A percentile compares a stretch with the other conserved stretches of the same genome.
These are phyloP conservation scores for Syrmaticus mikado DNA, from an alignment of 2,113 vertebrate species.

Conservation along the genomic window DNA sequence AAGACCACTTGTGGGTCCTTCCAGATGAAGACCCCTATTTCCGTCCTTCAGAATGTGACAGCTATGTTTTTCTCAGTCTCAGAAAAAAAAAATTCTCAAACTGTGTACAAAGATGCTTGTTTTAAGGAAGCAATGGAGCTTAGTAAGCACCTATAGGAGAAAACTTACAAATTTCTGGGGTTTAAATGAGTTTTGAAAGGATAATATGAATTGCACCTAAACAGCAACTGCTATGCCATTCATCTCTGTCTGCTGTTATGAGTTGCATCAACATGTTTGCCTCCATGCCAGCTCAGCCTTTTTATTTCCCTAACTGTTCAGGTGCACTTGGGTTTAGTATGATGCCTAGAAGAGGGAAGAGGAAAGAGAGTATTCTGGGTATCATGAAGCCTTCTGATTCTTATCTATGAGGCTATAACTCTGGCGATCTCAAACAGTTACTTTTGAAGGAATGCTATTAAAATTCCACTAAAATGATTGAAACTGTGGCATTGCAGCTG, in stretches of 20 bases:
- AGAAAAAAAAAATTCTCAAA: not conserved
- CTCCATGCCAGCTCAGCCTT: not conserved
- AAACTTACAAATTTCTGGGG: not conserved
- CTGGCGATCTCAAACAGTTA: not conserved
- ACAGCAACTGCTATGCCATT: not conserved
- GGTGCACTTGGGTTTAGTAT: not conserved
- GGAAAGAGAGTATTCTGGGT: constrained; percentile 14
- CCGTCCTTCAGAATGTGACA: not conserved
- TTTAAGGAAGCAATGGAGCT: not conserved
- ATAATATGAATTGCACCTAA: not conserved
- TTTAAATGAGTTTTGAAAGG: constrained; percentile 21
- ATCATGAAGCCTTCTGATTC: constrained; percentile 23
- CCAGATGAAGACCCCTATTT: not conserved
- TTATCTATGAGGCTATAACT: constrained; percentile 46
- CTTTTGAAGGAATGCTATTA: constrained; percentile 10
- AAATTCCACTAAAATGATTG: not conserved
- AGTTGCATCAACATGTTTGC: not conserved
- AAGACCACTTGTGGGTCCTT: not conserved
- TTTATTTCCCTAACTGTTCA: constrained; percentile 9
- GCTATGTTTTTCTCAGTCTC: not conserved
- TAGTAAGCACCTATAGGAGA: not conserved
- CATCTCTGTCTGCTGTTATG: not conserved
- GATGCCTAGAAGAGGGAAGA: constrained; percentile 3
- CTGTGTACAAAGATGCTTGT: not conserved
- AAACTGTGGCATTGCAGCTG: constrained; percentile 21